A percentile compares a stretch with the other conserved stretches of the same genome.
phyloP scores from a whole-genome alignment of 2,113 vertebrate species.

The Triplophysa rosa region DNA sequence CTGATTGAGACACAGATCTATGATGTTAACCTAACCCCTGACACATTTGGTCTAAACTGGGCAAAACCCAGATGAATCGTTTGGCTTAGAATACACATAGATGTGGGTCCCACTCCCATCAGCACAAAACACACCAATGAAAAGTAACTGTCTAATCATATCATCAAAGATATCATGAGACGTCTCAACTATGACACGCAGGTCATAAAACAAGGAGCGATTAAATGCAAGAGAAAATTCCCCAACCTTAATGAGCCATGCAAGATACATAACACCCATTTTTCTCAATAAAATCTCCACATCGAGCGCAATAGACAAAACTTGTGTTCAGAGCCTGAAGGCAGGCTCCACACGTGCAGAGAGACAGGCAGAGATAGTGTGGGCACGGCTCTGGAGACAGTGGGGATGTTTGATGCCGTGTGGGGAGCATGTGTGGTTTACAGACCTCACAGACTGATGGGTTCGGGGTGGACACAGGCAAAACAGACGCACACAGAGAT shows the following conservation, averaged over 20 bases:
- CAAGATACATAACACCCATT: constrained; percentile 14
- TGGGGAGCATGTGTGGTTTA: constrained; percentile 55
- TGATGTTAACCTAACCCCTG: no score
- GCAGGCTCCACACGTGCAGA: constrained; percentile 37
- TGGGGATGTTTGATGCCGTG: constrained; percentile 44
- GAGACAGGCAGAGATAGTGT: constrained; percentile 34
- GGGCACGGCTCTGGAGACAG: constrained; percentile 39
- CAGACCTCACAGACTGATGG: constrained; percentile 62
- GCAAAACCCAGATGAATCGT: background rate
- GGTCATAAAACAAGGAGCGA: constrained; percentile 2
- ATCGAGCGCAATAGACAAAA: background rate
- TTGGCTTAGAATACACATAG: background rate
- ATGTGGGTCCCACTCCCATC: background rate
- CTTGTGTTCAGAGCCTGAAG: constrained; percentile 29
- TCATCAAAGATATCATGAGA: constrained; percentile 8
- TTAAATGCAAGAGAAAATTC: constrained; percentile 26
- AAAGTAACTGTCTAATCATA: background rate
- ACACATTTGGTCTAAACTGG: constrained; percentile 13
- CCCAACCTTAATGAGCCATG: constrained; percentile 6
- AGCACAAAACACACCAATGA: background rate
- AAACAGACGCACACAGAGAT: constrained; percentile 60
- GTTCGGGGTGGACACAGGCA: constrained; percentile 50
- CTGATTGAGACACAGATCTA: no score
- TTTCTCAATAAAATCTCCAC: constrained; percentile 26
- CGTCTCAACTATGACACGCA: constrained; percentile 5